Evolutionary conservation across 2,797 vertebrate genomes (phyloP).

Genomic region (Silurus lanzhouensis): DNA sequence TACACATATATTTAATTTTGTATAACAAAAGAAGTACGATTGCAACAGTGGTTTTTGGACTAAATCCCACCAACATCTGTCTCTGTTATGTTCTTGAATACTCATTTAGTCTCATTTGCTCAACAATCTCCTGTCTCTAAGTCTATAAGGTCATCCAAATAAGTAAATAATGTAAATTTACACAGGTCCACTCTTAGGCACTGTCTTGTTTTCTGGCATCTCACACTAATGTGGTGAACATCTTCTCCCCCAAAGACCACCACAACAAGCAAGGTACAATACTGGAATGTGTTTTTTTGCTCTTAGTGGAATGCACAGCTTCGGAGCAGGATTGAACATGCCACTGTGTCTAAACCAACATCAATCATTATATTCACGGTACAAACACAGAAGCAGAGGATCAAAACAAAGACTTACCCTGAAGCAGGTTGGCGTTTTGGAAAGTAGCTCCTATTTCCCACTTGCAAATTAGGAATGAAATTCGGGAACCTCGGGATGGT

Average conservation of each 20-base stretch:
- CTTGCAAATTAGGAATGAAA: neutral
- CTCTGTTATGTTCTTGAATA: neutral
- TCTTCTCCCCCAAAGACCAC: neutral
- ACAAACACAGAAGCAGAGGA: neutral
- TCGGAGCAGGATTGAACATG: slow-evolving; percentile 39
- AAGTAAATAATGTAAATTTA: neutral
- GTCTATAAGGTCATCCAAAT: neutral
- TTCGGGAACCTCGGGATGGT: neutral
- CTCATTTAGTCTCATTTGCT: neutral
- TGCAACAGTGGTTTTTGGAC: neutral
- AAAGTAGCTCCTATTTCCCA: neutral
- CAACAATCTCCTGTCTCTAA: neutral
- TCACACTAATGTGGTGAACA: too few relatives aligned
- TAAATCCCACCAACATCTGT: neutral
- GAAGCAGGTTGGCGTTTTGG: neutral
- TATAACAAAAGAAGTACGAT: neutral
- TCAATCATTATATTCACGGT: neutral
- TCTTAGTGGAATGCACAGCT: slow-evolving; percentile 16
- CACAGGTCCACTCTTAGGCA: neutral
- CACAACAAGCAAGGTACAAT: neutral
- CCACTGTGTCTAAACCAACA: slow-evolving; percentile 2
- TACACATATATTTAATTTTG: neutral
- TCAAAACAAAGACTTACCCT: slow-evolving; percentile 6
- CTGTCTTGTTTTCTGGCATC: neutral
- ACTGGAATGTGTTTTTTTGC: neutral